These are phyloP conservation scores for Anguilla obscura DNA, from an alignment of 2,797 vertebrate genomes.

Conservation along the genomic window DNA sequence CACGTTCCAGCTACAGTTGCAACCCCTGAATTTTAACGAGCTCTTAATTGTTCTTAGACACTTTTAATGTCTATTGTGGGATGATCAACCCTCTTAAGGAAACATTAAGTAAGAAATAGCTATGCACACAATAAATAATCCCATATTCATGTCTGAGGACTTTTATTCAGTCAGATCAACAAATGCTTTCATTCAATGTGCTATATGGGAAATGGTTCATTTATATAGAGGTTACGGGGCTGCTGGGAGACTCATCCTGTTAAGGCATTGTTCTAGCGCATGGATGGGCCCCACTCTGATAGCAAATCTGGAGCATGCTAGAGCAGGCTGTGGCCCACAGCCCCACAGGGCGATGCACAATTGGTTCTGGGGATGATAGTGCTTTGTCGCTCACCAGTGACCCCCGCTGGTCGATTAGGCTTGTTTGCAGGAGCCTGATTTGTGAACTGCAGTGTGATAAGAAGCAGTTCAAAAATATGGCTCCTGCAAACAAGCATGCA, in stretches of 20 bases:
- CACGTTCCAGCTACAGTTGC: too few relatives aligned
- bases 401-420: not conserved
- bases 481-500: too few relatives aligned
- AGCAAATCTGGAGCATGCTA: not conserved
- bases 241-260: not conserved
- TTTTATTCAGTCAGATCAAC: not conserved
- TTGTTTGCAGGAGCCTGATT: not conserved
- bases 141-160: not conserved
- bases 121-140: constrained; percentile 1
- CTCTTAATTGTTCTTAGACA: not conserved
- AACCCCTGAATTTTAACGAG: not conserved
- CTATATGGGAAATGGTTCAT: not conserved
- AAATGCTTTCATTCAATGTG: not conserved
- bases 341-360: not conserved
- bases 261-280: not conserved
- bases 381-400: not conserved
- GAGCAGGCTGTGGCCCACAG: not conserved
- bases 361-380: not conserved
- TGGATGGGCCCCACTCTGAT: not conserved
- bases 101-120: not conserved
- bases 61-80: not conserved
- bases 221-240: not conserved
- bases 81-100: not conserved
- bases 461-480: not conserved
- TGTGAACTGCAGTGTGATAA: constrained; percentile 1